A percentile compares a stretch with the other conserved stretches of the same genome.
phyloP scores from a whole-genome alignment of 2,113 vertebrate species.

The Stomatorhinus ivindoensis region DNA sequence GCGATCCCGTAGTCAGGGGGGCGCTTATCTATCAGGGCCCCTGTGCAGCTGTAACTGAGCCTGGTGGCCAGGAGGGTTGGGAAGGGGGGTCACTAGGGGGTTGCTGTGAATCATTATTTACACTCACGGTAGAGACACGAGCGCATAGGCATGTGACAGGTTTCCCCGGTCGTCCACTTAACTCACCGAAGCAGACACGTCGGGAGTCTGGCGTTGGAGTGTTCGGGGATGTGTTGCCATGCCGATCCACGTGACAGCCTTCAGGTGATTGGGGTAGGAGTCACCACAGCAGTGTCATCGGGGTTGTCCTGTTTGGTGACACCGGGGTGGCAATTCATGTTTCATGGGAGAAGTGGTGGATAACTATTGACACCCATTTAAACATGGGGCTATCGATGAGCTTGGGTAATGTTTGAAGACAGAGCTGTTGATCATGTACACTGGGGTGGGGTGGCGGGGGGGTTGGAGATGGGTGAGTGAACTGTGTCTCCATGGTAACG shows the following conservation, averaged over 20 bases:
- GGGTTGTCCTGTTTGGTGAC: background rate
- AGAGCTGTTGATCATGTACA: background rate
- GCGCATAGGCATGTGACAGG: background rate
- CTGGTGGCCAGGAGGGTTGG: background rate
- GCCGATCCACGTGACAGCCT: background rate
- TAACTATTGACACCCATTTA: background rate
- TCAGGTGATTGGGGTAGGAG: background rate
- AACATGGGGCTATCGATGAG: background rate
- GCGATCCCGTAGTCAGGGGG: background rate
- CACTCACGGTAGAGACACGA: background rate
- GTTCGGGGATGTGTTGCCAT: background rate
- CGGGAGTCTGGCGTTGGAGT: background rate
- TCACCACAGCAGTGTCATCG: background rate
- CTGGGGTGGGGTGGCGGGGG: background rate
- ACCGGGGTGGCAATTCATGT: background rate
- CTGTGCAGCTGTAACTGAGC: constrained; percentile 44
- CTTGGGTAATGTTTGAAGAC: background rate
- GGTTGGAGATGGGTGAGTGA: constrained; percentile 43
- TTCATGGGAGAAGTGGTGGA: background rate
- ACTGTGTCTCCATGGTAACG: constrained; percentile 55
- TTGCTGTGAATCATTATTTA: background rate
- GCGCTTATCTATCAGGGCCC: constrained; percentile 30
- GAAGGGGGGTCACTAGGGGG: background rate
- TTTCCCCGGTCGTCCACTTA: background rate
- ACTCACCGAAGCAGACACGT: background rate